Evolutionary conservation across 2,888 invertebrate species (phyloP).

Genomic region (Chloromyia formosa): DNA sequence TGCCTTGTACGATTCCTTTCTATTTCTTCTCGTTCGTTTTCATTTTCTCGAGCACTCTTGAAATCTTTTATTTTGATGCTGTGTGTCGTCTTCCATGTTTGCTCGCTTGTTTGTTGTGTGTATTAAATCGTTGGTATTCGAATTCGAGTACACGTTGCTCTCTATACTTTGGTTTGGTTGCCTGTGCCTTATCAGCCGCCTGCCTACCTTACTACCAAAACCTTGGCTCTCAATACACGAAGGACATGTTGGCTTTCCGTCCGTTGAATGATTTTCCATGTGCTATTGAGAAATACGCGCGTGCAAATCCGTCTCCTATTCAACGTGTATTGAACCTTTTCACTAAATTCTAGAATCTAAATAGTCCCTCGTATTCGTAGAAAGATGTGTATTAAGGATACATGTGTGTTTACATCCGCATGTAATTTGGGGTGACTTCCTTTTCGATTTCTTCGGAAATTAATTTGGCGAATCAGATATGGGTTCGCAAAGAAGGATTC

Average conservation of each 20-base stretch:
- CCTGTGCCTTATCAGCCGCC: background rate
- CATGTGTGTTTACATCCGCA: constrained; percentile 36
- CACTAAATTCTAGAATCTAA: no score
- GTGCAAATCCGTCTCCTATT: background rate
- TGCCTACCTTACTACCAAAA: background rate
- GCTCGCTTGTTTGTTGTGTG: constrained; percentile 19
- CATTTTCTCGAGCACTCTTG: constrained; percentile 40
- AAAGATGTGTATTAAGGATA: background rate
- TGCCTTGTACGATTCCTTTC: constrained; percentile 5
- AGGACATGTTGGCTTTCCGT: background rate
- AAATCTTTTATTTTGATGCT: constrained; percentile 43
- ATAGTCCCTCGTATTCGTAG: background rate
- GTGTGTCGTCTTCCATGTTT: constrained; percentile 21
- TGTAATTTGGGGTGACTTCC: constrained; percentile 29
- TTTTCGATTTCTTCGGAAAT: constrained; percentile 35
- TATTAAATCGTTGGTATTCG: constrained; percentile 30
- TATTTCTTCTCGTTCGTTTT: constrained; percentile 32
- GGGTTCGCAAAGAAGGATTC: background rate
- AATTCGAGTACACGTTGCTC: constrained; percentile 7
- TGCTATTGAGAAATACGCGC: background rate
- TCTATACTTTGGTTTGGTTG: constrained; percentile 7
- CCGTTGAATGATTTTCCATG: constrained; percentile 4
- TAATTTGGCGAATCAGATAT: constrained; percentile 30
- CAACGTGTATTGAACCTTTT: no score
- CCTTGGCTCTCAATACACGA: no score